Percentiles rank a stretch among this genome's conserved stretches.
These are phyloP conservation scores for Nanorana parkeri DNA, from an alignment of 2,113 vertebrate genomes.

Conservation along the genomic window DNA sequence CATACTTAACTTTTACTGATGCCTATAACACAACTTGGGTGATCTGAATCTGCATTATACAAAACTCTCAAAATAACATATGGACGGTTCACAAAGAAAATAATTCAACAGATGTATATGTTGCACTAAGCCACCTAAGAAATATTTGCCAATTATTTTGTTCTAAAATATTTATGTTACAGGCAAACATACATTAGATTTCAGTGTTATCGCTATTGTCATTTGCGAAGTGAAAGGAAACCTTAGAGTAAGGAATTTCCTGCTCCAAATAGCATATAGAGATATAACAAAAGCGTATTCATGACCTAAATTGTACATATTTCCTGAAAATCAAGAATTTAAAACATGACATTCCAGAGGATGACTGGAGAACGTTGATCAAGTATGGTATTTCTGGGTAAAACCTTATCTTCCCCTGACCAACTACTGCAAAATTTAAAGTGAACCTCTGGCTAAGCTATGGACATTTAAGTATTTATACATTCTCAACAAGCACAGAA, in stretches of 20 bases:
- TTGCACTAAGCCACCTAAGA: constrained; percentile 61
- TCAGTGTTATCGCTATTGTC: constrained; percentile 69
- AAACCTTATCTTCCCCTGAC: too few species aligned
- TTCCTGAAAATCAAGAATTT: constrained; percentile 49
- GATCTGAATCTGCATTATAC: neutral
- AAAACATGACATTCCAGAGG: too few species aligned
- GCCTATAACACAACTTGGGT: neutral
- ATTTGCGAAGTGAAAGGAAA: constrained; percentile 62
- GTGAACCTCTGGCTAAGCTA: too few species aligned
- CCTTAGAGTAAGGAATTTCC: too few species aligned
- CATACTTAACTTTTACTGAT: neutral
- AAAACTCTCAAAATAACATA: neutral
- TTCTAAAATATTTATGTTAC: constrained; percentile 77
- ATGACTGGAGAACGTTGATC: too few species aligned
- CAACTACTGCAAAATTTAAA: too few species aligned
- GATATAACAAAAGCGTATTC: constrained; percentile 52
- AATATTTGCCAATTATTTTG: constrained; percentile 73
- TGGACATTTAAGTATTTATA: too few species aligned
- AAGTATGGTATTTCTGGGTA: too few species aligned
- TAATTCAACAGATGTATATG: neutral
- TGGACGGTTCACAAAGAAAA: neutral
- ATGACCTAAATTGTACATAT: constrained; percentile 40
- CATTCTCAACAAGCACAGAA: too few species aligned
- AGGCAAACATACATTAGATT: constrained; percentile 71
- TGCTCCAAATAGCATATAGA: constrained; percentile 48